A percentile compares a stretch with the other conserved stretches of the same genome.
Evolutionary conservation across 1,140 invertebrate genomes (phyloP).

Genomic region (Drosophila hydei): DNA sequence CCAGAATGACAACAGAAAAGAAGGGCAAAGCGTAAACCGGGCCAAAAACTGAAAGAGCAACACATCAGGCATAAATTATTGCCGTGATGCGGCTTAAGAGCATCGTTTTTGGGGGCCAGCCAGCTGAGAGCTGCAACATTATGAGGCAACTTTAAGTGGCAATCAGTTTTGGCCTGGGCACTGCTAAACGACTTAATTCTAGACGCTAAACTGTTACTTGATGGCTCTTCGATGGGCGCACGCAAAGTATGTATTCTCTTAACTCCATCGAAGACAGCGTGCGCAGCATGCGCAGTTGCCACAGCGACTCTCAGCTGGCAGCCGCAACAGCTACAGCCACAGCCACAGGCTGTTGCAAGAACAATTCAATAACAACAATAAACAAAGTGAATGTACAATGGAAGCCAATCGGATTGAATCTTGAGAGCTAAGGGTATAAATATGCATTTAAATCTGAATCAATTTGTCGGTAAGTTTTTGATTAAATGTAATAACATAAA

Average conservation of each 20-base stretch:
- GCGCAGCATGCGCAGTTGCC: conserved; percentile 53
- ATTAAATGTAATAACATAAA: no score
- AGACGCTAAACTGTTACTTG: conserved; percentile 37
- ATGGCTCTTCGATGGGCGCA: conserved; percentile 41
- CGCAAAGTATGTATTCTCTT: conserved; percentile 45
- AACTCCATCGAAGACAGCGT: conserved; percentile 5
- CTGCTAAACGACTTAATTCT: conserved; percentile 35
- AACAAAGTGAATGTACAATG: conserved; percentile 24
- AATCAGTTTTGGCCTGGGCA: conserved; percentile 14
- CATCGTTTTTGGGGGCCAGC: conserved; percentile 5
- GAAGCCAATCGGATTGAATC: neutral
- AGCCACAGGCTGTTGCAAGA: conserved; percentile 43
- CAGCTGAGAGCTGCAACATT: conserved; percentile 36
- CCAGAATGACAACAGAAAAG: conserved; percentile 31
- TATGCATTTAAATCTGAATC: neutral
- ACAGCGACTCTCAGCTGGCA: conserved; percentile 44
- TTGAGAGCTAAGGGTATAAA: neutral
- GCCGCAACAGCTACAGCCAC: conserved; percentile 7
- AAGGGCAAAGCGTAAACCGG: conserved; percentile 4
- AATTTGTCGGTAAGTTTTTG: no score
- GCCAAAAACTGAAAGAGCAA: conserved; percentile 25
- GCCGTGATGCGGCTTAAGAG: conserved; percentile 34
- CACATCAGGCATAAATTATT: conserved; percentile 41
- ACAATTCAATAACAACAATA: conserved; percentile 21
- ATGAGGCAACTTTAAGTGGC: conserved; percentile 46